Conservation (phyloP, 2,888 invertebrate species). For the Polia nebulosa region DNA sequence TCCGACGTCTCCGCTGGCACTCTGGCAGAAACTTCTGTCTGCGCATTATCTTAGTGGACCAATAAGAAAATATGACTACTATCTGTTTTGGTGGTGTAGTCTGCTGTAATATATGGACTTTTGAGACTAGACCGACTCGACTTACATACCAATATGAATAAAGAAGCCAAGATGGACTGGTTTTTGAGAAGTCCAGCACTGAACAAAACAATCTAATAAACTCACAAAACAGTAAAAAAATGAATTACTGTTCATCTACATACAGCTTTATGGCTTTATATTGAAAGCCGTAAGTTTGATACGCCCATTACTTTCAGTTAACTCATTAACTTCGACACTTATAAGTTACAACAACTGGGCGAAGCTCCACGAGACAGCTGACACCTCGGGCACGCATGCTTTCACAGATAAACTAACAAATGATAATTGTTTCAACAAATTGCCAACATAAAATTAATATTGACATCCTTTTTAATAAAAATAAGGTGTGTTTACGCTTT, state of each 20-base stretch:
- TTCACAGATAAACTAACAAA: slow-evolving; percentile 45
- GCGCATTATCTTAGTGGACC: slow-evolving; percentile 32
- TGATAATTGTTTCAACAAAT: slow-evolving; percentile 42
- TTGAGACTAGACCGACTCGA: slow-evolving; percentile 7
- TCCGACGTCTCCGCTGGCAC: slow-evolving; percentile 32
- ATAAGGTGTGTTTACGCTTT: slow-evolving; percentile 25
- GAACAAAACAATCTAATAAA: not conserved
- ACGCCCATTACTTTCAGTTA: not conserved
- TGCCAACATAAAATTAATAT: slow-evolving; percentile 41
- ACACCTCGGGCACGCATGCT: slow-evolving; percentile 29
- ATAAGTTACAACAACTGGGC: slow-evolving; percentile 15
- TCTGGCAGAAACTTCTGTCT: slow-evolving; percentile 35
- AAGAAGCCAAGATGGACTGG: not conserved
- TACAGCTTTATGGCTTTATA: too few relatives aligned
- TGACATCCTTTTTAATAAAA: slow-evolving; percentile 2
- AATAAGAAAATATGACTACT: slow-evolving; percentile 3
- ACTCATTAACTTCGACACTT: slow-evolving; percentile 23
- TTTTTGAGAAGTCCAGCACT: not conserved
- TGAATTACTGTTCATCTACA: not conserved
- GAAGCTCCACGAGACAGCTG: slow-evolving; percentile 33
- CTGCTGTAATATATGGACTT: not conserved
- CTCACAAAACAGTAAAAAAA: not conserved
- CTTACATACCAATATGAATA: not conserved
- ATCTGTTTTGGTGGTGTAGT: slow-evolving; percentile 3
- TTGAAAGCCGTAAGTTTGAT: not conserved